Conservation (phyloP, 2,888 invertebrate genomes). For the Netelia inedita region DNA sequence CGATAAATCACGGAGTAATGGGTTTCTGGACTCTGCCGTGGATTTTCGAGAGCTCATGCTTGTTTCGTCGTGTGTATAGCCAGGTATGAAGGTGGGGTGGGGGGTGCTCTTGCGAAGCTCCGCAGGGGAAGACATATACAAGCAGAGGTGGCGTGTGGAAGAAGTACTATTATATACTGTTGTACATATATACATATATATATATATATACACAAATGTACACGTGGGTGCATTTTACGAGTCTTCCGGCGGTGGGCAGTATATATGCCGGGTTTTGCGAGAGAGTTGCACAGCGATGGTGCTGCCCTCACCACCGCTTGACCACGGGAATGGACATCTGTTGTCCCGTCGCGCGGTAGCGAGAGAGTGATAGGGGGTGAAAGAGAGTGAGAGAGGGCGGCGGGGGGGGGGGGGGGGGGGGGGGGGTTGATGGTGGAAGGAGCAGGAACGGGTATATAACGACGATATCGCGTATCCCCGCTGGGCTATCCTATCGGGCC, state of each 20-base stretch:
- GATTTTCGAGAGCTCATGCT: slow-evolving; percentile 50
- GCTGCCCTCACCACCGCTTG: slow-evolving; percentile 33
- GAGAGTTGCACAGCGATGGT: slow-evolving; percentile 51
- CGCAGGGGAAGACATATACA: slow-evolving; percentile 50
- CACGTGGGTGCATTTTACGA: slow-evolving; percentile 78
- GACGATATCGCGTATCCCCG: slow-evolving; percentile 65
- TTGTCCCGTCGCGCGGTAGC: slow-evolving; percentile 70
- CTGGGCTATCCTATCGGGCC: slow-evolving; percentile 65
- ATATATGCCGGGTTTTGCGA: slow-evolving; percentile 35
- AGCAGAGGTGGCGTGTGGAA: slow-evolving; percentile 59
- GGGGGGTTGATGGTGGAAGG: slow-evolving; percentile 42
- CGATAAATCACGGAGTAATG: slow-evolving; percentile 77
- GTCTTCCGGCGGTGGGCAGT: slow-evolving; percentile 62
- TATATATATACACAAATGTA: not conserved
- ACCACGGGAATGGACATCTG: slow-evolving; percentile 72
- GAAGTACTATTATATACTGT: slow-evolving; percentile 39
- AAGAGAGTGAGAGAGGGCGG: slow-evolving; percentile 35
- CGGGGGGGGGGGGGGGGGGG: slow-evolving; percentile 56
- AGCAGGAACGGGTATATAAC: slow-evolving; percentile 52
- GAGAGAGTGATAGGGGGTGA: slow-evolving; percentile 50
- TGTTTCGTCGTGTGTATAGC: slow-evolving; percentile 37
- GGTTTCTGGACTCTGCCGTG: slow-evolving; percentile 66
- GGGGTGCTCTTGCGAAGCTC: slow-evolving; percentile 30
- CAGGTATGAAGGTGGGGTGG: slow-evolving; percentile 10
- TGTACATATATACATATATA: not conserved